Evolutionary conservation across 2,888 invertebrate genomes (phyloP), one percentile per base, ranked within the genome.

Genomic region (Elmis aenea): DNA sequence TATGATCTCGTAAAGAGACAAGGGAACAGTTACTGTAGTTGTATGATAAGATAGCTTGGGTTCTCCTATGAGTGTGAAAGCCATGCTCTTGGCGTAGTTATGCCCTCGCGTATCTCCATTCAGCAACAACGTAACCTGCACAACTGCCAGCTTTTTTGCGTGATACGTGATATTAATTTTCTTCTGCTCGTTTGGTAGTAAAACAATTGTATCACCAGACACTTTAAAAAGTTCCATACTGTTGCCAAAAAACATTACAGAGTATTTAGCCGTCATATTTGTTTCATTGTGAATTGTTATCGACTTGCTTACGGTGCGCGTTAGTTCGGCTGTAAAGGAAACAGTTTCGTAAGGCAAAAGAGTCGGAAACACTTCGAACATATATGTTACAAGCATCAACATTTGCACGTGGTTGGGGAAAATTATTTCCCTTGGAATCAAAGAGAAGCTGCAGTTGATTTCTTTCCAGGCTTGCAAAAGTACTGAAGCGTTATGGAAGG

Each of bases 401-500:
- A 79, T 76, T 46, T 76, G 73, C 22, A 80, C 58, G 42, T 67
- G 66, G 58, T 75, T 76, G 1, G 77, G 74, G 12, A 68, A 32
- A 1, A 73, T 56, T 35, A 81, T 72, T 40, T 76, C 73, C 28
- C 58, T 60, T 10, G 76, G 74, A 9, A 53, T 61, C 26, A 80
- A 49, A 3, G 74, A 69, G 51, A 77, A 77, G 46, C 76, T 75
- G 2, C 79, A 59, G 26, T 71, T 68, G 20, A 81, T 59, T 35
- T 62, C 54, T 44, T 69, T 70, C 70, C 80, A 74, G 4, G 74
- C 71, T 49, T 74, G 70, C 11, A 74, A 66, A 18, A 77, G 61
- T 16, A 74, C 63, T 42, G 72, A 70, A 1, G 75, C 76, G 44
- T 82, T 82, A 55, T 81, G 77, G 22, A 76, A 65, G 9, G 68